These are phyloP conservation scores for Ictidomys tridecemlineatus DNA, from an alignment of 2,113 vertebrate species.

Conservation along the genomic window DNA sequence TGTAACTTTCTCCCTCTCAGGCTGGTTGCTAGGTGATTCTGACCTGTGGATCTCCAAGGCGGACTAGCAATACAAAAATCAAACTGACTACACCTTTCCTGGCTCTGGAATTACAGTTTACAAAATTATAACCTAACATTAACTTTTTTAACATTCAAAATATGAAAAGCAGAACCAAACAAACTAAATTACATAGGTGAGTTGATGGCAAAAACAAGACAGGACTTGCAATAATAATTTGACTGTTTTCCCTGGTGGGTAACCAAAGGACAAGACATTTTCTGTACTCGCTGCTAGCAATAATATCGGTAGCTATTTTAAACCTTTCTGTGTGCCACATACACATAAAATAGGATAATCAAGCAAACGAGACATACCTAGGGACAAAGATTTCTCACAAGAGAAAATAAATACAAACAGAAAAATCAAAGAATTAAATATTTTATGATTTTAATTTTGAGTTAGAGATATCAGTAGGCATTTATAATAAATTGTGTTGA, in stretches of 20 bases:
- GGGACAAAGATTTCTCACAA: not conserved
- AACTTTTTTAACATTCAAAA: not conserved
- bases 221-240: not conserved
- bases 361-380: not conserved
- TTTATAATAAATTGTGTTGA: not conserved
- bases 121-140: not conserved
- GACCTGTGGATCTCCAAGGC: not conserved
- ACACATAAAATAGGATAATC: constrained; percentile 17
- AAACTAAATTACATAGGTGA: not conserved
- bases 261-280: not conserved
- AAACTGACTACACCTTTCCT: not conserved
- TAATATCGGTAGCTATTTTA: not conserved
- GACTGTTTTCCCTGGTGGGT: not conserved
- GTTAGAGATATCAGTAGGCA: not conserved
- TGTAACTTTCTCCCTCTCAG: not conserved
- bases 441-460: constrained; percentile 21
- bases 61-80: not conserved
- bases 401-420: not conserved
- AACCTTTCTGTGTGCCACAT: not conserved
- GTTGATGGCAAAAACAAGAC: not conserved
- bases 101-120: not conserved
- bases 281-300: not conserved
- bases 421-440: constrained; percentile 42
- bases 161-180: constrained; percentile 46
- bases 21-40: not conserved